Base-by-base conservation (phyloP, 1,140 invertebrate genomes). In the Tetraneura akinire region DNA sequence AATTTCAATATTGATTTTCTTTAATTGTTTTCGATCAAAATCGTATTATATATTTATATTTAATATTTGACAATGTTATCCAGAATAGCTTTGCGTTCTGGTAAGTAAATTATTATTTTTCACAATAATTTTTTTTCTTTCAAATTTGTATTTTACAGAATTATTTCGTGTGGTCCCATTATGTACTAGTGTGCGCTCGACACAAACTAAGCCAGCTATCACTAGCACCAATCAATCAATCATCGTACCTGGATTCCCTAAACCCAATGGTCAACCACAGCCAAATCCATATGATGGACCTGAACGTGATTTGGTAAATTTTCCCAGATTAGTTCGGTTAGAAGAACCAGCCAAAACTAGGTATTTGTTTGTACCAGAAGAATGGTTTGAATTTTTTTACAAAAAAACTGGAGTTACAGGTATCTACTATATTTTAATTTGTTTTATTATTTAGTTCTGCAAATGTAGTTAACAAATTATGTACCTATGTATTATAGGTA, bases 331-430 rank as follows among this genome's bases (percentile, higher is more conserved):
- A 14, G 89, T 89, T 81, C 86, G 91, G 84, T 86, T 86, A 16
- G 88, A 89, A 81, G 87, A 91, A 81, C 89, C 91, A 73, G 91
- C 90, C 80, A 91, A 92, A 87, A 93, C 95, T 51, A 90, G 95
- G 64, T 85, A 95, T 83, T 95, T 93, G 71, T 94, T 98, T 83
- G 85, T 98, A 82, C 96, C 97, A 68, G 96, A 97, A 83, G 92
- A 94, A 88, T 98, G 96, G 96, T 98, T 98, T 87, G 89, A 92
- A 83, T 91, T 93, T 83, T 96, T 99, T 85, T 97, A 98, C 85
- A 90, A 92, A 57, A 98, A 98, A 88, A 98, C 96, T 83, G 97
- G 97, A 85, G 96, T 92, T 64, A 92, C 92, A 81, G 92, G 93
- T 84, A 82, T 11, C 13, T 47, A 47, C 13, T 47, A 47, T 10